phyloP scores from a whole-genome alignment of 64 coral and sea anemone species.

The Montipora cactus region DNA sequence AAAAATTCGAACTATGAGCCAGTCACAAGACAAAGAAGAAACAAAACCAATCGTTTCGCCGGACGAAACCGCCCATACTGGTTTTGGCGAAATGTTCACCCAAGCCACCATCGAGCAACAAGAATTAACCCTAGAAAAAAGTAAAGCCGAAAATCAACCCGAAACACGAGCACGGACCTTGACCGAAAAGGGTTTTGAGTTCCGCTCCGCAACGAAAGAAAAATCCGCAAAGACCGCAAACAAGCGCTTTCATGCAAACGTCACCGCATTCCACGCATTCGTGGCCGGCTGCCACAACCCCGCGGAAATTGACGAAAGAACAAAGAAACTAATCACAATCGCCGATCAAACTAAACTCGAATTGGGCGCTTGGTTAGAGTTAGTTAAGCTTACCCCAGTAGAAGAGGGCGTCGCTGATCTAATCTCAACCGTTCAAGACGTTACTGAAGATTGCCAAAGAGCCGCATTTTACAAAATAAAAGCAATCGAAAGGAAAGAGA shows the following conservation, averaged over 20 bases:
- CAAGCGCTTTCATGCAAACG: not conserved
- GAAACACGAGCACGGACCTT: constrained; percentile 10
- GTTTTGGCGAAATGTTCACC: constrained; percentile 29
- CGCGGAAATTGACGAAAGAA: not conserved
- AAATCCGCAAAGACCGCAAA: constrained; percentile 2
- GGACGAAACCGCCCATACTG: constrained; percentile 46
- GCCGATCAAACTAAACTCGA: not conserved
- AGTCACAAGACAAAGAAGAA: not conserved
- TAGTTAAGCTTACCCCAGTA: constrained; percentile 3
- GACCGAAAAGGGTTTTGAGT: constrained; percentile 35
- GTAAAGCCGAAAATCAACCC: not conserved
- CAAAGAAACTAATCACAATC: constrained; percentile 5
- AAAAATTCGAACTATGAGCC: not conserved
- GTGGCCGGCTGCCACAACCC: not conserved
- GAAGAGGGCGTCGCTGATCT: not conserved
- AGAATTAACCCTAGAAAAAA: not conserved
- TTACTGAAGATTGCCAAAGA: not conserved
- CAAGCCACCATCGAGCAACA: not conserved
- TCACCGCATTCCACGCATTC: constrained; percentile 1
- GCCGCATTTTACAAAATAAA: constrained; percentile 12
- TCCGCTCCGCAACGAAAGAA: not conserved
- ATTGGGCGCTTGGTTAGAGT: constrained; percentile 23
- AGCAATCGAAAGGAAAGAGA: not conserved
- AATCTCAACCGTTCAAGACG: constrained; percentile 14
- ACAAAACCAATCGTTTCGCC: not conserved